A percentile compares a stretch with the other conserved stretches of the same genome.
Evolutionary conservation across 2,797 vertebrate genomes (phyloP).

Genomic region (Lutjanus campechanus): DNA sequence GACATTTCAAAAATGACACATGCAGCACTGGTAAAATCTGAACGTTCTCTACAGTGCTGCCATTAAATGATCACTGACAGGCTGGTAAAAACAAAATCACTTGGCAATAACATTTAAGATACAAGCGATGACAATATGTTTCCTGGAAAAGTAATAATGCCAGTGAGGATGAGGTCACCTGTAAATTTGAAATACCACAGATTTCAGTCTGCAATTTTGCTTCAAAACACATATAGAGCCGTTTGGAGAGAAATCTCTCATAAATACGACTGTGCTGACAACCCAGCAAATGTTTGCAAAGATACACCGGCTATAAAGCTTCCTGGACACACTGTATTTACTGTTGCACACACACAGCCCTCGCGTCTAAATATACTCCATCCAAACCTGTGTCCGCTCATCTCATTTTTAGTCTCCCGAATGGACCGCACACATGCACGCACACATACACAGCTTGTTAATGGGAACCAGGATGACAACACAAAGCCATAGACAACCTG

Average conservation of each 20-base stretch:
- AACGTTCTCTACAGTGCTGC: neutral
- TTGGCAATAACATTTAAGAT: conserved; percentile 61
- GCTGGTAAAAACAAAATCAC: conserved; percentile 49
- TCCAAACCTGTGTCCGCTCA: conserved; percentile 45
- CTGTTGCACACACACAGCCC: conserved; percentile 51
- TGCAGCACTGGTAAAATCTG: conserved; percentile 21
- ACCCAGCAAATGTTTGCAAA: conserved; percentile 63
- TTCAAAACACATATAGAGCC: conserved; percentile 40
- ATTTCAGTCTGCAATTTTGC: conserved; percentile 46
- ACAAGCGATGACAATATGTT: conserved; percentile 25
- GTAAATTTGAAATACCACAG: conserved; percentile 53
- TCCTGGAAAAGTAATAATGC: conserved; percentile 48
- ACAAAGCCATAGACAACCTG: conserved; percentile 83
- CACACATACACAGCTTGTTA: conserved; percentile 71
- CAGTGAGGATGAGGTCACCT: conserved; percentile 56
- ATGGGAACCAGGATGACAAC: conserved; percentile 79
- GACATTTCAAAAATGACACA: conserved; percentile 40
- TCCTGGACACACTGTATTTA: conserved; percentile 59
- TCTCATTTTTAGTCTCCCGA: conserved; percentile 59
- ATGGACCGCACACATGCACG: conserved; percentile 43
- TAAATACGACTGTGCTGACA: conserved; percentile 41
- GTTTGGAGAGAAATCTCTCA: conserved; percentile 53
- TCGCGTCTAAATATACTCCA: conserved; percentile 65
- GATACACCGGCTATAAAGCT: conserved; percentile 55
- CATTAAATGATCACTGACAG: conserved; percentile 40